A percentile compares a stretch with the other conserved stretches of the same genome.
Evolutionary conservation across 2,888 invertebrate species (phyloP).

Genomic region (Biston betularia): DNA sequence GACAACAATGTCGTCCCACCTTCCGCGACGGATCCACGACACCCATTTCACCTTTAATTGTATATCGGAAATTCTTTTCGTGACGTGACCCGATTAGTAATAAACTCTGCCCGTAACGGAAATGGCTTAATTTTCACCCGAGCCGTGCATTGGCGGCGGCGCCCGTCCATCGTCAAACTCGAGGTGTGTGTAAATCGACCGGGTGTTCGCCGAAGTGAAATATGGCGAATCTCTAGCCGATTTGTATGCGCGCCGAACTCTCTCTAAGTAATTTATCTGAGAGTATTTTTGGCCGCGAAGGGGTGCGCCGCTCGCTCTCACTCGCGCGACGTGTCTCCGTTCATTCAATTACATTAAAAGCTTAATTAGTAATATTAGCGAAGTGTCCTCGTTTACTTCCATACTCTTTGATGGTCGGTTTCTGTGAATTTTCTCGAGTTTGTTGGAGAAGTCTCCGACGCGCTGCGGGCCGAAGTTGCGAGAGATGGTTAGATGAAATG

Average conservation of each 20-base stretch:
- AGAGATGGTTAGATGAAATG: slow-evolving; percentile 81
- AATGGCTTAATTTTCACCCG: slow-evolving; percentile 77
- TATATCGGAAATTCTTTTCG: slow-evolving; percentile 79
- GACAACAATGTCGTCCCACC: slow-evolving; percentile 71
- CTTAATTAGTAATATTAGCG: slow-evolving; percentile 84
- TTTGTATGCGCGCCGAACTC: slow-evolving; percentile 80
- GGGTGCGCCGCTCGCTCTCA: slow-evolving; percentile 65
- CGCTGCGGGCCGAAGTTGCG: slow-evolving; percentile 71
- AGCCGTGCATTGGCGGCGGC: slow-evolving; percentile 51
- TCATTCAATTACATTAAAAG: slow-evolving; percentile 85
- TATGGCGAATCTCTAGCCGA: slow-evolving; percentile 76
- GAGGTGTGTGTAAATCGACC: slow-evolving; percentile 77
- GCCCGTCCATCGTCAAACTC: slow-evolving; percentile 59
- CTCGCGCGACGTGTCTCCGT: slow-evolving; percentile 72
- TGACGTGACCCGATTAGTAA: slow-evolving; percentile 77
- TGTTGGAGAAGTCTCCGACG: slow-evolving; percentile 71
- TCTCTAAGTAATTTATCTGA: slow-evolving; percentile 80
- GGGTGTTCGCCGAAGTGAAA: slow-evolving; percentile 73
- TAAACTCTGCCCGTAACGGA: slow-evolving; percentile 72
- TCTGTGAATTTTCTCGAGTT: slow-evolving; percentile 76
- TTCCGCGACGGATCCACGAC: slow-evolving; percentile 67
- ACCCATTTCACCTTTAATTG: slow-evolving; percentile 77
- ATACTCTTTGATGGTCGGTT: slow-evolving; percentile 77
- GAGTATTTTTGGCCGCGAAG: slow-evolving; percentile 78
- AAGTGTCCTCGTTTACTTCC: slow-evolving; percentile 77